Evolutionary conservation across 1,140 invertebrate genomes (phyloP), one percentile per base, ranked within the genome.

Genomic region (Agrilus planipennis): DNA sequence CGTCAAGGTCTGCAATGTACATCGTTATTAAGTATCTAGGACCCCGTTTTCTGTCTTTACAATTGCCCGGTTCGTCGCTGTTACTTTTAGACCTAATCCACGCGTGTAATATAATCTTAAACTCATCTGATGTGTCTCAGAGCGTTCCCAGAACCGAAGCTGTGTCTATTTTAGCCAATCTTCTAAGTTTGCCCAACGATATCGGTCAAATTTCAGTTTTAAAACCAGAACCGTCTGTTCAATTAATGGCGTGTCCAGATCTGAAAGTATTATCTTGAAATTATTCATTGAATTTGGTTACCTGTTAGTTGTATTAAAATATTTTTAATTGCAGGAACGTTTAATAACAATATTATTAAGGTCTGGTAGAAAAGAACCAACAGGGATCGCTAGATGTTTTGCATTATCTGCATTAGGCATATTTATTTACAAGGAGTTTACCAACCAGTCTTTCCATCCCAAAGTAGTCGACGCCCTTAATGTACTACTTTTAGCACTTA

Each of bases 51-150:
- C 79, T 97, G 41, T 90, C 88, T 25, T 62, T 90, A 7, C 80
- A 89, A 48, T 65, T 96, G 10, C 86, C 89, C 19, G 92, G 91
- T 4, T 86, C 84, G 47, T 84, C 89, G 5, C 66, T 95, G 34
- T 67, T 97, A 1, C 65, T 91, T 7, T 63, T 91, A 16, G 90
- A 97, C 66, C 84, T 95, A 50, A 81, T 96, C 27, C 81, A 89
- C 58, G 90, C 90, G 9, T 84, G 86, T 46, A 86, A 89, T 49
- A 77, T 84, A 4, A 77, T 96, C 47, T 68, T 94, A 22, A 84
- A 81, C 46, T 83, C 79, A 20, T 71, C 77, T 7, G 89, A 94
- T 60, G 71, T 86, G 12, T 69, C 71, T 23, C 79, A 81, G 63
- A 69, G 86, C 75, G 80, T 83, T 41, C 90, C 91, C 1, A 72